A percentile compares a stretch with the other conserved stretches of the same genome.
These are phyloP conservation scores for Hydropotes inermis DNA, from an alignment of 2,113 vertebrate genomes.

Conservation along the genomic window DNA sequence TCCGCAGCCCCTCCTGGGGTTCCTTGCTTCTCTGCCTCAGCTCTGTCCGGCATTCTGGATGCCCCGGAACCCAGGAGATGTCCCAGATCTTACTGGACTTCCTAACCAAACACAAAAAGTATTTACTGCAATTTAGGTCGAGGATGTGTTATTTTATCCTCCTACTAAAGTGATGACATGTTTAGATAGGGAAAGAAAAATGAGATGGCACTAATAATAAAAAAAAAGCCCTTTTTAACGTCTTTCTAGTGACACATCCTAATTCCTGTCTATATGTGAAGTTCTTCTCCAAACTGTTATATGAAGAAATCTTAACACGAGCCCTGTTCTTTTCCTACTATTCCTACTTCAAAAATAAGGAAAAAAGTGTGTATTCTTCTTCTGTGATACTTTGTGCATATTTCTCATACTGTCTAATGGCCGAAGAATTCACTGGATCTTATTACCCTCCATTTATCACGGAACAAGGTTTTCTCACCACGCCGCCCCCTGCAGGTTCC, in stretches of 20 bases:
- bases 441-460: rapidly evolving
- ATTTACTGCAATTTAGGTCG: neutral
- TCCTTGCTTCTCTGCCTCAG: neutral
- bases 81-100: neutral
- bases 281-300: neutral
- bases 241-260: neutral
- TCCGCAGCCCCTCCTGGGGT: neutral
- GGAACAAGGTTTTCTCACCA: neutral
- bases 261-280: neutral
- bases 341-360: neutral
- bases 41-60: neutral
- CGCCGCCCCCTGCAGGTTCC: neutral
- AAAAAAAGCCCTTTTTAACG: neutral
- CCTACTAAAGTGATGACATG: neutral
- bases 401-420: neutral
- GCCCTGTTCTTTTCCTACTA: neutral
- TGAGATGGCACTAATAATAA: neutral
- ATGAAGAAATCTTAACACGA: neutral
- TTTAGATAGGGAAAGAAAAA: neutral
- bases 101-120: neutral
- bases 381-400: neutral
- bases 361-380: neutral
- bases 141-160: neutral
- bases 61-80: neutral
- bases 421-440: neutral